Percentiles rank a stretch among this genome's conserved stretches.
Evolutionary conservation across 2,888 invertebrate genomes (phyloP).

Genomic region (Agrotis ipsilon): DNA sequence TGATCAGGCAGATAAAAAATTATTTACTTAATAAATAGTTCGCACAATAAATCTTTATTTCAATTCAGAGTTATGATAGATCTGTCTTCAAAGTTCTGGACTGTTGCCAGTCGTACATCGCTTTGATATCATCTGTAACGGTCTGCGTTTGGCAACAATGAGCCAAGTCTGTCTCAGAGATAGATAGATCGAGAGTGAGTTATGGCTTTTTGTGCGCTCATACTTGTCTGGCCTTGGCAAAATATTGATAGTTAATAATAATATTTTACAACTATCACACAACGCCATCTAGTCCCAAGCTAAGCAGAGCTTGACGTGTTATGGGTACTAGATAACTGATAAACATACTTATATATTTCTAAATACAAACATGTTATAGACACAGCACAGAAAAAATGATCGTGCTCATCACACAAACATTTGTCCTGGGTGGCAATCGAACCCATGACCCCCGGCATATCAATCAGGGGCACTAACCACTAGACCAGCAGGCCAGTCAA

Average conservation of each 20-base stretch:
- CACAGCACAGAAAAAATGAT: too few species aligned
- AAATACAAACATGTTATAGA: too few species aligned
- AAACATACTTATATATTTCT: too few species aligned
- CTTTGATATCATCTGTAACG: conserved; percentile 38
- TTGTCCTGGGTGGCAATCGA: too few species aligned
- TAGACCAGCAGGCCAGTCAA: too few species aligned
- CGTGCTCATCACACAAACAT: too few species aligned
- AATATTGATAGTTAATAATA: background rate
- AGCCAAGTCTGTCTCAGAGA: conserved; percentile 26
- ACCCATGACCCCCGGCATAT: too few species aligned
- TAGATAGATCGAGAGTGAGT: conserved; percentile 27
- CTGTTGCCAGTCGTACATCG: conserved; percentile 31
- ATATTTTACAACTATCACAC: too few species aligned
- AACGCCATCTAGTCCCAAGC: too few species aligned
- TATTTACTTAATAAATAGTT: background rate
- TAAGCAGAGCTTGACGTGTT: too few species aligned
- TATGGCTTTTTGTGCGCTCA: conserved; percentile 29
- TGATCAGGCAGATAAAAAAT: background rate
- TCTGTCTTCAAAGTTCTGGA: conserved; percentile 22
- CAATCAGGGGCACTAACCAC: too few species aligned
- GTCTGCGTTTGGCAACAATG: conserved; percentile 28
- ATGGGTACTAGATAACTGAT: too few species aligned
- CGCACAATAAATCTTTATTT: background rate
- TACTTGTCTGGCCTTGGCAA: background rate
- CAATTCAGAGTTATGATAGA: conserved; percentile 5